Evolutionary conservation across 2,797 vertebrate genomes (phyloP).

Genomic region (Sus cebifrons): DNA sequence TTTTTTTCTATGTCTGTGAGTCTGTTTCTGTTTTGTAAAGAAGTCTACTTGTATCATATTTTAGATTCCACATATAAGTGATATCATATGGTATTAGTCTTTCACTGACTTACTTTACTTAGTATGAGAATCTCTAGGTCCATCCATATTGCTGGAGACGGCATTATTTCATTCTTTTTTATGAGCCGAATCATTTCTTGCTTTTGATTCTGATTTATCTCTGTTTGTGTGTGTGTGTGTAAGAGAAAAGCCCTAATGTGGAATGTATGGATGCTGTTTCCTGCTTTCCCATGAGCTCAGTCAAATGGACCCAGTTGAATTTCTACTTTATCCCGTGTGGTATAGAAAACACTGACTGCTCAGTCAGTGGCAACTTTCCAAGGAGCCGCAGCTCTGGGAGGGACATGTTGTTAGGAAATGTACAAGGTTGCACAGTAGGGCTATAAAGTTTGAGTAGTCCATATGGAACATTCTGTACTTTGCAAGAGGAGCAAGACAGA

Average conservation of each 20-base stretch:
- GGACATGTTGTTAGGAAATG: constrained; percentile 50
- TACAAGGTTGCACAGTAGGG: constrained; percentile 61
- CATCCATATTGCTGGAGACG: neutral
- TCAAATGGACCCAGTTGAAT: neutral
- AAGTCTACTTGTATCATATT: neutral
- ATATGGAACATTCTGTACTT: constrained; percentile 86
- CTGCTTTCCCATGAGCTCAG: constrained; percentile 7
- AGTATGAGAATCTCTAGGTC: neutral
- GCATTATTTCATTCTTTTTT: neutral
- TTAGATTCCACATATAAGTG: neutral
- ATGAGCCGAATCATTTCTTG: constrained; percentile 47
- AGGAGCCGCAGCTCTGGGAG: constrained; percentile 40
- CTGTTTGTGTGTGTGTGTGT: neutral
- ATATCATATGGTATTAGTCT: neutral
- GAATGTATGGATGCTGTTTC: neutral
- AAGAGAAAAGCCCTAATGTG: constrained; percentile 1
- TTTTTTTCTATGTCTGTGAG: neutral
- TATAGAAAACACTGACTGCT: constrained; percentile 6
- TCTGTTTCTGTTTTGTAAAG: neutral
- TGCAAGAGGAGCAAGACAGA: constrained; percentile 76
- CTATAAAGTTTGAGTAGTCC: constrained; percentile 79
- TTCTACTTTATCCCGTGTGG: constrained; percentile 35
- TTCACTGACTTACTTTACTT: neutral
- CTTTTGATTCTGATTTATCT: constrained; percentile 64
- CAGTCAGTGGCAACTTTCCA: constrained; percentile 44